A percentile compares a stretch with the other conserved stretches of the same genome.
These are phyloP conservation scores for Lerista edwardsae DNA, from an alignment of 2,797 vertebrate species.

Conservation along the genomic window DNA sequence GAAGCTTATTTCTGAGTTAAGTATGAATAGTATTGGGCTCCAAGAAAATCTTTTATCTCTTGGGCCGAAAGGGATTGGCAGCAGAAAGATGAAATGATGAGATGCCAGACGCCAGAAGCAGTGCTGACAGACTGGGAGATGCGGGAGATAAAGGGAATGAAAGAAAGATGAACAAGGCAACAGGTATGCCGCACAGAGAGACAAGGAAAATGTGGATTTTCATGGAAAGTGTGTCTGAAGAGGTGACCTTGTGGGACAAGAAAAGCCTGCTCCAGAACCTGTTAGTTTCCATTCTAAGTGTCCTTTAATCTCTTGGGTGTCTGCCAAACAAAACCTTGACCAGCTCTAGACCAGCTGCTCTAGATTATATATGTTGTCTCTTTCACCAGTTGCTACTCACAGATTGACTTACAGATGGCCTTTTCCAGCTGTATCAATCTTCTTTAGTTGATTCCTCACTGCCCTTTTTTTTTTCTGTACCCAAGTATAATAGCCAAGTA, in stretches of 20 bases:
- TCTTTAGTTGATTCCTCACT: not conserved
- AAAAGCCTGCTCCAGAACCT: not conserved
- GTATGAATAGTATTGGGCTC: not conserved
- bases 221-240: not conserved
- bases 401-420: rapidly evolving
- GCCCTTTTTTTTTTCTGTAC: rapidly evolving
- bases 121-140: not conserved
- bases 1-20: not conserved
- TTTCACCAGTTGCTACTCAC: not conserved
- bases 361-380: too few species aligned
- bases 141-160: not conserved
- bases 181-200: not conserved
- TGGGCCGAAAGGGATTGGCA: not conserved
- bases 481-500: not conserved
- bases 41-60: not conserved
- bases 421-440: not conserved
- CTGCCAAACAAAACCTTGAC: not conserved
- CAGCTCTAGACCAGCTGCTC: not conserved
- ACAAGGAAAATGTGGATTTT: not conserved
- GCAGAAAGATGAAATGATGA: not conserved
- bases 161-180: not conserved
- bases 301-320: not conserved
- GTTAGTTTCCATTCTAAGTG: not conserved
- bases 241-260: not conserved
- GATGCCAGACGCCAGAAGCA: too few species aligned